Evolutionary conservation across 2,113 vertebrate genomes (phyloP), one percentile per base, ranked within the genome.

Genomic region (Perca fluviatilis): DNA sequence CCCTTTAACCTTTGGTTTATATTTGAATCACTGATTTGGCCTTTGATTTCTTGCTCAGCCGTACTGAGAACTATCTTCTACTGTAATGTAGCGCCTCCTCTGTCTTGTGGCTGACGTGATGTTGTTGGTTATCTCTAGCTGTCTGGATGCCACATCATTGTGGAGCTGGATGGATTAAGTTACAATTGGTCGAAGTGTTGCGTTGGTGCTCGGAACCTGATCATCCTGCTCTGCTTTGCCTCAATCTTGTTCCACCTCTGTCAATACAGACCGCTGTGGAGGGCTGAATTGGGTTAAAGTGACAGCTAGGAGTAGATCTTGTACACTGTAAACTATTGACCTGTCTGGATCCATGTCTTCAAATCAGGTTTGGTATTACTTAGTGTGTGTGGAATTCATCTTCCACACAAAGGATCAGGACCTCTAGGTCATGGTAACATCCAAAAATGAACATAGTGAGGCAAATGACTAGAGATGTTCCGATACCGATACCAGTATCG

Each of bases 211-310:
- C 47, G 75, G 58, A 70, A 87, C 66, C 51, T 49, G 14, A 75
- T 78, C 54, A 36, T 83, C 88, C 80, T 75, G 89, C 65, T 90
- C 93, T 93, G 92, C 64, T 86, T 92, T 87, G 58, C 68, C 63
- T 93, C 89, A 90, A 2, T 72, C 53, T 14, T 8, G 50, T 73
- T 36, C 72, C 16, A 27, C 66, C 73, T 65, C 74, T 83, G 84
- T 83, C 88, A 74, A 43, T 83, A 83, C 51, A 62, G 67, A 79
- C 12, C 65, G 2, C 23, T 53, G 25, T 49, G 9, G 21, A 76
- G 19, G 43, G 63, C 60, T 58, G 43, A 73, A 92, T 86, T 73
- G 8, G 69, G 57, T 93, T 90, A 90, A 2, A 68, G 65, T 51
- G 85, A 80, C 68, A 50, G 66, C 61, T 67, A 84, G 79, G 40